phyloP scores from a whole-genome alignment of 2,113 vertebrate genomes.

The Hippopotamus amphibius region DNA sequence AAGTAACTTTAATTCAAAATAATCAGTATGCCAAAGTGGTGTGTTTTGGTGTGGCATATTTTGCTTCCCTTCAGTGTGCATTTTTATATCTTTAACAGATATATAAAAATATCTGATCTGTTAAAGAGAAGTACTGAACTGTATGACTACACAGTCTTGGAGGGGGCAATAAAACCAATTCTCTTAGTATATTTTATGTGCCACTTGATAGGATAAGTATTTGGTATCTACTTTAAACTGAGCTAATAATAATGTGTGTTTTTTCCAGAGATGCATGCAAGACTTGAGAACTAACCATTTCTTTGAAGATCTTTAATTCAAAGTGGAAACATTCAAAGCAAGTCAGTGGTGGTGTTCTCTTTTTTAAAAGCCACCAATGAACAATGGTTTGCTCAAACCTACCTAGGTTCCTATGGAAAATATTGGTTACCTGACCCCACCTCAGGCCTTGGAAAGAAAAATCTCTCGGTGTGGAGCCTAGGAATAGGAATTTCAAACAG shows the following conservation, averaged over 20 bases:
- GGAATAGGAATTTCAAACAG: conserved; percentile 20
- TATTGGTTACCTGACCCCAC: neutral
- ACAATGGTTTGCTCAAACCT: conserved; percentile 14
- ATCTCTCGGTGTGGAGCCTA: neutral
- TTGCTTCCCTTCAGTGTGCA: neutral
- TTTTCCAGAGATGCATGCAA: neutral
- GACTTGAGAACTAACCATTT: neutral
- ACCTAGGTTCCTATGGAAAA: conserved; percentile 49
- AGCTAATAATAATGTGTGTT: neutral
- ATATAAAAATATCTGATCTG: too few relatives aligned
- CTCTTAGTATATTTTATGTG: neutral
- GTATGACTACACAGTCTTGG: neutral
- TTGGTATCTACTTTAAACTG: conserved; percentile 11
- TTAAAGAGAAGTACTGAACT: neutral
- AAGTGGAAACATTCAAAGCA: neutral
- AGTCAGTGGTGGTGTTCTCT: neutral
- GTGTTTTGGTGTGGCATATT: neutral
- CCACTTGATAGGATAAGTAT: neutral
- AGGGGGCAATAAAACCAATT: neutral
- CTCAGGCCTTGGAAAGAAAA: conserved; percentile 50
- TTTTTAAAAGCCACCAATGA: neutral
- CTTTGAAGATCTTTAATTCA: conserved; percentile 26
- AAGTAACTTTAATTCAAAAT: neutral
- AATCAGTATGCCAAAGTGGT: neutral
- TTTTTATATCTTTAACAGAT: neutral